Conservation (phyloP, 2,113 vertebrate species). For the Tretioscincus oriximinensis region DNA sequence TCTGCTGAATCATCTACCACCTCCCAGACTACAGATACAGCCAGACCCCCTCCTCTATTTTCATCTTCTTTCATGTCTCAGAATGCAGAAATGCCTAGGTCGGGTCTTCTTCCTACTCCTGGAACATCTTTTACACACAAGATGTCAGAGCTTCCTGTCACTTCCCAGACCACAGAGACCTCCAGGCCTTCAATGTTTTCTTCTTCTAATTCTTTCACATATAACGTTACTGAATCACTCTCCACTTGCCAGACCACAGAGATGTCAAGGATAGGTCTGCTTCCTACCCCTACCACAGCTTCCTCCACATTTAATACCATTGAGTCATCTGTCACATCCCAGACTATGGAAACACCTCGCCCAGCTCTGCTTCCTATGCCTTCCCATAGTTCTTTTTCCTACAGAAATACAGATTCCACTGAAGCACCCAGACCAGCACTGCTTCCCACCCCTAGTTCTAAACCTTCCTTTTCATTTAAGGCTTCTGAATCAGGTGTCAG, state of each 20-base stretch:
- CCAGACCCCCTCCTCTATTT: conserved; percentile 75
- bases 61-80: conserved; percentile 68
- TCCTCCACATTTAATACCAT: conserved; percentile 55
- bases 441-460: conserved; percentile 71
- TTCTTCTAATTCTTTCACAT: conserved; percentile 68
- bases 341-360: conserved; percentile 68
- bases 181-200: conserved; percentile 76
- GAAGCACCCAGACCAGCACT: conserved; percentile 73
- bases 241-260: conserved; percentile 62
- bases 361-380: conserved; percentile 78
- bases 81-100: conserved; percentile 68
- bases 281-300: conserved; percentile 74
- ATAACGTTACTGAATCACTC: conserved; percentile 53
- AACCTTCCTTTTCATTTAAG: conserved; percentile 65
- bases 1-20: conserved; percentile 52
- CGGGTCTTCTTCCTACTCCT: conserved; percentile 76
- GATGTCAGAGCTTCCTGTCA: conserved; percentile 52
- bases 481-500: conserved; percentile 14
- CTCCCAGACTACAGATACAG: conserved; percentile 66
- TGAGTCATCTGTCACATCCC: conserved; percentile 48
- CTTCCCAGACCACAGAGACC: conserved; percentile 68
- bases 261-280: conserved; percentile 72
- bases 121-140: conserved; percentile 62
- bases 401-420: conserved; percentile 59
- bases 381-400: conserved; percentile 61